phyloP scores from a whole-genome alignment of 2,797 vertebrate genomes.

The Cirrhinus mrigala region DNA sequence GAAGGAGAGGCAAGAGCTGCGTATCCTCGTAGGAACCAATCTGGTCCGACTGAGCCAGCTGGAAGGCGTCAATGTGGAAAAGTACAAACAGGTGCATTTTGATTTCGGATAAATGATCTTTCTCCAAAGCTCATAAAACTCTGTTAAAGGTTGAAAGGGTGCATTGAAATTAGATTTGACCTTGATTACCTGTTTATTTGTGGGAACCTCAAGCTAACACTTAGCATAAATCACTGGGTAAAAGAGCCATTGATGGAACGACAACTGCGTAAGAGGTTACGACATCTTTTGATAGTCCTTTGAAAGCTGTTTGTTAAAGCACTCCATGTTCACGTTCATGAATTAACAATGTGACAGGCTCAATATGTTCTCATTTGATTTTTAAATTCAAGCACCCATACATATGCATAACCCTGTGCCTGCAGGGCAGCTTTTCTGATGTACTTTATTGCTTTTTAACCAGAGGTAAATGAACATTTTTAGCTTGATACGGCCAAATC shows the following conservation, averaged over 20 bases:
- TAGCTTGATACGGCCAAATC: neutral
- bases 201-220: constrained; percentile 24
- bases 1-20: constrained; percentile 94
- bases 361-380: constrained; percentile 32
- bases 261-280: constrained; percentile 19
- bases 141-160: neutral
- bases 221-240: constrained; percentile 29
- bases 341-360: constrained; percentile 28
- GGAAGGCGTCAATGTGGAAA: constrained; percentile 96
- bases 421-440: constrained; percentile 2
- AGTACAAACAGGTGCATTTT: constrained; percentile 92
- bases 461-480: neutral
- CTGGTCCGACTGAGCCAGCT: constrained; percentile 96
- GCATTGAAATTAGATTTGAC: constrained; percentile 16
- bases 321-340: constrained; percentile 4
- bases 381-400: constrained; percentile 29
- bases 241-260: constrained; percentile 33
- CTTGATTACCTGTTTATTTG: constrained; percentile 31
- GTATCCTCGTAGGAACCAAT: constrained; percentile 97
- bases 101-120: neutral
- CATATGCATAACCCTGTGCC: neutral
- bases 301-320: constrained; percentile 29
- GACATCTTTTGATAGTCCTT: constrained; percentile 2
- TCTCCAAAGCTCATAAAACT: neutral
- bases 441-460: constrained; percentile 11